phyloP scores from a whole-genome alignment of 92 coral and sea anemone genomes.

The Phymanthus crucifer region DNA sequence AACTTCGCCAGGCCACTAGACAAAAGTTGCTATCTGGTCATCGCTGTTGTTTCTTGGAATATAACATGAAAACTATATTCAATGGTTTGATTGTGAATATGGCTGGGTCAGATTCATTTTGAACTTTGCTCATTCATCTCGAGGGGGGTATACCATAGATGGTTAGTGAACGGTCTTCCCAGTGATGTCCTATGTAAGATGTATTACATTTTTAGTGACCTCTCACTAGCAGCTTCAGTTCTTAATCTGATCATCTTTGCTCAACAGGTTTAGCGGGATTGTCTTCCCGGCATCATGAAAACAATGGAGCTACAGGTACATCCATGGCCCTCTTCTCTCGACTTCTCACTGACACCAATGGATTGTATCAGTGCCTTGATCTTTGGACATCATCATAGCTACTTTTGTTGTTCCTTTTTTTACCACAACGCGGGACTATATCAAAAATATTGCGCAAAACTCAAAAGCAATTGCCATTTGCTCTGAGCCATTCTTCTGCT shows the following conservation, averaged over 20 bases:
- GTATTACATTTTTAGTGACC: background rate
- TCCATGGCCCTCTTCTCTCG: background rate
- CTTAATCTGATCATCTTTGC: slow-evolving; percentile 11
- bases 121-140: background rate
- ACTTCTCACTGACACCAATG: too few relatives aligned
- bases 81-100: slow-evolving; percentile 2
- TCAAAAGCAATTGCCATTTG: background rate
- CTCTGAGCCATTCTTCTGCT: slow-evolving; percentile 2
- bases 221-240: slow-evolving; percentile 8
- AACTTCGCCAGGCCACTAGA: background rate
- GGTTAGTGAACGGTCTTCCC: background rate
- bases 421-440: background rate
- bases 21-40: slow-evolving; percentile 3
- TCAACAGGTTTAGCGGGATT: slow-evolving; percentile 11
- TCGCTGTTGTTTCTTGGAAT: background rate
- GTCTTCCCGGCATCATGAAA: background rate
- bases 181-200: slow-evolving; percentile 10
- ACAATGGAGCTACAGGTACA: background rate
- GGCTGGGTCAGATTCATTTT: slow-evolving; percentile 3
- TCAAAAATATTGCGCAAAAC: background rate
- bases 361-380: background rate
- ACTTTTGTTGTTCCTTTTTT: background rate
- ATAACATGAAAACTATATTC: background rate
- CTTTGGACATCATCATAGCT: background rate
- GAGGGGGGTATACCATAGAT: background rate